Evolutionary conservation across 2,888 invertebrate species (phyloP), one percentile per base, ranked within the genome.

Genomic region (Hemistola chrysoprasaria): DNA sequence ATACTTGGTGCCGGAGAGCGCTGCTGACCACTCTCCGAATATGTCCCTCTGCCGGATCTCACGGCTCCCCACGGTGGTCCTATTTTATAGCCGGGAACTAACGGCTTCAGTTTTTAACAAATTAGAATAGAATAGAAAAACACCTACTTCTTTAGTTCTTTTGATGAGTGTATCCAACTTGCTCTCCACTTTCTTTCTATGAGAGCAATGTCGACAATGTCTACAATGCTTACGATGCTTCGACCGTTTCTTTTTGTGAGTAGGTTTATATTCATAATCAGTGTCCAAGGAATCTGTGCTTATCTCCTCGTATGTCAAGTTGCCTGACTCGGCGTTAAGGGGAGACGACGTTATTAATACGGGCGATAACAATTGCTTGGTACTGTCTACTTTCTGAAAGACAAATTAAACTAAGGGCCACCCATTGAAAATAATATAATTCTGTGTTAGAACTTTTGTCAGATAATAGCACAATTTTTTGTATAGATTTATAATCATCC

Each of bases 121-220:
- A 6, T 6, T 23, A 10, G 7, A 40, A 33, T n/a, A n/a, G 8
- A 8, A 8, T 31, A 7, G 2, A 22, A 10, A 25, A n/a, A n/a
- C n/a, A n/a, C n/a, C n/a, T 26, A 71, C 75, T 43, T 65, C 61
- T 57, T 61, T 70, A 1, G 71, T 61, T 26, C 60, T 56, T 38
- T 53, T 62, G 5, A 76, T 71, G 1, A 73, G 53, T 5, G 45
- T 62, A 16, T 76, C 74, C 30, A 74, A 43, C 37, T 71, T 62
- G 20, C 56, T 56, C 24, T 48, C 47, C 3, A 10, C 1, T 6
- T 38, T 6, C 1, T 20, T 30, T 4, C 8, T 29, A 9, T 22
- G 8, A 24, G 25, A 8, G 16, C 16, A 16, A 6, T 26, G 30
- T 21, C 10, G 11, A n/a, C 25, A 24, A 16, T 29, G 21, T 6